phyloP scores from a whole-genome alignment of 1,140 invertebrate species.

The Lordiphosa collinella region DNA sequence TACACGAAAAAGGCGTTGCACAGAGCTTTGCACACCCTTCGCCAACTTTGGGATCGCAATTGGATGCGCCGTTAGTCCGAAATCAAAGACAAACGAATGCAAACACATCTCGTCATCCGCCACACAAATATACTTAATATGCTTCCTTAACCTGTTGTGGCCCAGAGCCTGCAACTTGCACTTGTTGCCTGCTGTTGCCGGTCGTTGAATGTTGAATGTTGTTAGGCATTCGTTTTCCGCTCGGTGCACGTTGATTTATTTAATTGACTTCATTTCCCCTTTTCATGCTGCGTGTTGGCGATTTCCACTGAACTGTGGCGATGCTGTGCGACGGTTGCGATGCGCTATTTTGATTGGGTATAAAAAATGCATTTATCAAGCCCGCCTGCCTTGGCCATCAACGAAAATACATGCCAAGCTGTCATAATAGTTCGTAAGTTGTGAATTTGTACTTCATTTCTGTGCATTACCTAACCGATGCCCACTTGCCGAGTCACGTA shows the following conservation, averaged over 20 bases:
- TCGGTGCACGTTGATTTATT: slow-evolving; percentile 10
- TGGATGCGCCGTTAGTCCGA: slow-evolving; percentile 8
- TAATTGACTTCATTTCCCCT: slow-evolving; percentile 12
- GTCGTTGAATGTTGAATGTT: too few relatives aligned
- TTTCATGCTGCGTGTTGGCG: not conserved
- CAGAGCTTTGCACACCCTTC: not conserved
- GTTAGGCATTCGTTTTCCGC: slow-evolving; percentile 6
- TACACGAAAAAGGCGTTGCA: slow-evolving; percentile 3
- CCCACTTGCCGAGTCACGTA: slow-evolving; percentile 4
- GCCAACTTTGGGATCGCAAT: not conserved
- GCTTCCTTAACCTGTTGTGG: slow-evolving; percentile 6
- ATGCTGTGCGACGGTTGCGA: slow-evolving; percentile 2
- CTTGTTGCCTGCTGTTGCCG: too few relatives aligned
- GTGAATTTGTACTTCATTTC: slow-evolving; percentile 1
- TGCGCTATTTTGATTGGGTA: slow-evolving; percentile 10
- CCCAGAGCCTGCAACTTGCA: not conserved
- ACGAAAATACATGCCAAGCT: slow-evolving; percentile 2
- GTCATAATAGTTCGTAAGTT: slow-evolving; percentile 7
- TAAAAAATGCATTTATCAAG: slow-evolving; percentile 6
- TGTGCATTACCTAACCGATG: not conserved
- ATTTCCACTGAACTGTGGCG: slow-evolving; percentile 5
- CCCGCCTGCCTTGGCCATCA: not conserved
- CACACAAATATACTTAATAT: not conserved
- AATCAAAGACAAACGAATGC: slow-evolving; percentile 6
- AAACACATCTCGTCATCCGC: slow-evolving; percentile 6